A percentile compares a stretch with the other conserved stretches of the same genome.
These are phyloP conservation scores for Neocloeon triangulifer DNA, from an alignment of 1,140 invertebrate species.

Conservation along the genomic window DNA sequence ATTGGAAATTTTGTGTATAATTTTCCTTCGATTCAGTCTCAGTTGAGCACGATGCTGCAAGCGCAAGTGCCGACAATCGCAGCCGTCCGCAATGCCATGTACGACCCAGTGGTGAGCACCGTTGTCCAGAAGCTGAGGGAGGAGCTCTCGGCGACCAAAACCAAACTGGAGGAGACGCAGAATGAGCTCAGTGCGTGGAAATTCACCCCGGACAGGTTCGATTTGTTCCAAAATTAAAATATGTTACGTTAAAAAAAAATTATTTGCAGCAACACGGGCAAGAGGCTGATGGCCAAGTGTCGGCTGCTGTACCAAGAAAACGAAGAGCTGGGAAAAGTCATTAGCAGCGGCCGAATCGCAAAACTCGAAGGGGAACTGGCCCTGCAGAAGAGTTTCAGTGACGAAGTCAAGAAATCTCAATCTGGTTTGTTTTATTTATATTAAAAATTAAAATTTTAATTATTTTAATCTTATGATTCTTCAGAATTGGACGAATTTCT, in stretches of 20 bases:
- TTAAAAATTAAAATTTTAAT: neutral
- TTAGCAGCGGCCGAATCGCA: slow-evolving; percentile 79
- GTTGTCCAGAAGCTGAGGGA: slow-evolving; percentile 77
- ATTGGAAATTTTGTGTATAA: too few relatives aligned
- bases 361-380: slow-evolving; percentile 91
- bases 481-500: slow-evolving; percentile 86
- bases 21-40: too few relatives aligned
- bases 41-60: too few relatives aligned
- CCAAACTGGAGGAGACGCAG: slow-evolving; percentile 87
- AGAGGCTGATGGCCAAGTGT: slow-evolving; percentile 94
- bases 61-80: slow-evolving; percentile 54
- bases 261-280: slow-evolving; percentile 64
- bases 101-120: slow-evolving; percentile 91
- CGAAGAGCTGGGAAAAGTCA: slow-evolving; percentile 90
- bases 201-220: slow-evolving; percentile 94
- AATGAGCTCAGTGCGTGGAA: slow-evolving; percentile 97
- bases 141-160: slow-evolving; percentile 71
- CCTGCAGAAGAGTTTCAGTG: slow-evolving; percentile 82
- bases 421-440: slow-evolving; percentile 40
- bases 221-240: too few relatives aligned
- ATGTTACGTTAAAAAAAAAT: too few relatives aligned
- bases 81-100: slow-evolving; percentile 52
- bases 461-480: slow-evolving; percentile 10
- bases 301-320: slow-evolving; percentile 93
- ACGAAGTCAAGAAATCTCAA: slow-evolving; percentile 93